Percentiles rank a stretch among this genome's conserved stretches.
Evolutionary conservation across 2,888 invertebrate genomes (phyloP).

Genomic region (Galerucella pusilla): DNA sequence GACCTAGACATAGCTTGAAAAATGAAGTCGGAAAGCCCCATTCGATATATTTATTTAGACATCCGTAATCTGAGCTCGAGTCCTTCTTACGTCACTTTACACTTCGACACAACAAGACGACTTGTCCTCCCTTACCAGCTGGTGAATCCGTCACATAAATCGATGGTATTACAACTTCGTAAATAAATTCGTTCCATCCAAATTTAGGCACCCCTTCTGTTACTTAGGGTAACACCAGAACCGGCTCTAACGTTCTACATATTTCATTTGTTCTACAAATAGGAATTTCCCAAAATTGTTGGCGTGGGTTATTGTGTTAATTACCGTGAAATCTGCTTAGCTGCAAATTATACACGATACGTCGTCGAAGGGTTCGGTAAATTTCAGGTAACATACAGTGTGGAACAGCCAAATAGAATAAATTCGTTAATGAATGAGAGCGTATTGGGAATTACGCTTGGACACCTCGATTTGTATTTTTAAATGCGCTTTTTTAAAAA

Average conservation of each 20-base stretch:
- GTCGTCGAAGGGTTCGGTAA: too few species aligned
- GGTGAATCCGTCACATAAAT: conserved; percentile 24
- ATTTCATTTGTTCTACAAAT: background rate
- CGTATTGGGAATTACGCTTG: too few species aligned
- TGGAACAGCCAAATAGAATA: too few species aligned
- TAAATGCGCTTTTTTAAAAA: too few species aligned
- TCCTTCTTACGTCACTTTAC: conserved; percentile 9
- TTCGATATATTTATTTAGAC: conserved; percentile 8
- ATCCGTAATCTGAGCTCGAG: conserved; percentile 5
- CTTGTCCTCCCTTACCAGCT: conserved; percentile 30
- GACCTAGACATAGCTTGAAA: background rate
- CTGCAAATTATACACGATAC: background rate
- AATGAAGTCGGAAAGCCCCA: background rate
- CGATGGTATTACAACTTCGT: conserved; percentile 28
- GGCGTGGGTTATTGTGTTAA: background rate
- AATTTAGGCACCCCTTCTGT: conserved; percentile 19
- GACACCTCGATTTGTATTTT: too few species aligned
- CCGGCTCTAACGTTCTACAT: background rate
- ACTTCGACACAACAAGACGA: conserved; percentile 14
- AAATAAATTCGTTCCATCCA: conserved; percentile 27
- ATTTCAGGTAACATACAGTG: too few species aligned
- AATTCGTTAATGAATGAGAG: too few species aligned
- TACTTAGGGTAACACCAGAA: background rate
- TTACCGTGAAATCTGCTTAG: background rate
- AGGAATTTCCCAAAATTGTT: background rate